These are phyloP conservation scores for Temnothorax rugatulus DNA, from an alignment of 2,888 invertebrate genomes.

Conservation along the genomic window DNA sequence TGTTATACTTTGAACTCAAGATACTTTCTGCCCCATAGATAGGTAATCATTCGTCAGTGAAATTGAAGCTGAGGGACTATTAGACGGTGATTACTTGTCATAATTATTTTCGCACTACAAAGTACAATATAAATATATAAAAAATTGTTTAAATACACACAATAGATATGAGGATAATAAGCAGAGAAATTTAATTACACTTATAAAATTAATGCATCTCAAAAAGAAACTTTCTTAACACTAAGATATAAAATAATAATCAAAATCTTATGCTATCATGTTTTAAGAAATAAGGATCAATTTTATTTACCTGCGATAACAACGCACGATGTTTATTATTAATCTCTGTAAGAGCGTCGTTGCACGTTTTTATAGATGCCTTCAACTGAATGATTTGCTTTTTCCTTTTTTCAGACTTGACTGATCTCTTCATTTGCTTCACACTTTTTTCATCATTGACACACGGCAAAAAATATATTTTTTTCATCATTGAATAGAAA, in stretches of 20 bases:
- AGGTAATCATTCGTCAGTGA: no score
- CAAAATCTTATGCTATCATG: background rate
- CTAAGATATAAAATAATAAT: background rate
- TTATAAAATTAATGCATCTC: background rate
- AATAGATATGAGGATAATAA: background rate
- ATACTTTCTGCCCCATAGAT: no score
- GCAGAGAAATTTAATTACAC: background rate
- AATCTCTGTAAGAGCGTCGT: constrained; percentile 86
- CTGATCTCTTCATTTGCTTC: no score
- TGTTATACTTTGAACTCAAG: no score
- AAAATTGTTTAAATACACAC: background rate
- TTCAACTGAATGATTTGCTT: no score
- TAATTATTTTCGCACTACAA: constrained; percentile 82
- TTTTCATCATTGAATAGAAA: no score
- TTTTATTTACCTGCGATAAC: constrained; percentile 80
- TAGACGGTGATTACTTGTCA: constrained; percentile 79
- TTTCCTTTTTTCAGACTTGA: no score
- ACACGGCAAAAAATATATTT: no score
- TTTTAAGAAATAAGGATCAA: background rate
- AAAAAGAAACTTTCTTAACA: background rate
- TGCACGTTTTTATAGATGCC: no score
- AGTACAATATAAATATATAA: constrained; percentile 6
- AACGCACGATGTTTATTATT: constrained; percentile 85
- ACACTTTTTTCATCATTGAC: no score
- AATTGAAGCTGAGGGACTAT: constrained; percentile 78